Conservation (phyloP, 1,140 invertebrate genomes). For the Halesus radiatus region DNA sequence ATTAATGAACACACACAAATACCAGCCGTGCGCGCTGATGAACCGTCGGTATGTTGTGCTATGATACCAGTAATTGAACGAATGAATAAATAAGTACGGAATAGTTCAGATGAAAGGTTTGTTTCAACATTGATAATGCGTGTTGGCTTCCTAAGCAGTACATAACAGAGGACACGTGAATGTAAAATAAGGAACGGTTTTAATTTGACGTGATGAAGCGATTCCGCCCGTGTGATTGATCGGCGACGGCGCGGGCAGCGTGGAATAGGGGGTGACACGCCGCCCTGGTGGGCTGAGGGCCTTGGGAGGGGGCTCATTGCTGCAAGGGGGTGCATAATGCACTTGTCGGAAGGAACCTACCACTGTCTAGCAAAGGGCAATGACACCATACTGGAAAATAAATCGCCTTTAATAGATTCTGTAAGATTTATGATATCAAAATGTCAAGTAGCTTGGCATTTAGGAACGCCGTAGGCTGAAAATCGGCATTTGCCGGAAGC, state of each 20-base stretch:
- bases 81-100: too few species aligned
- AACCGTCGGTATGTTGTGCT: too few species aligned
- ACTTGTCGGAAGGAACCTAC: slow-evolving; percentile 13
- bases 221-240: slow-evolving; percentile 25
- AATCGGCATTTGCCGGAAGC: neutral
- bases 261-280: neutral
- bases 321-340: slow-evolving; percentile 32
- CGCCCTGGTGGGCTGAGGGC: neutral
- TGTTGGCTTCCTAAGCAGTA: too few species aligned
- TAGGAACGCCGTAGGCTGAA: neutral
- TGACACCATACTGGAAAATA: neutral
- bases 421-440: neutral
- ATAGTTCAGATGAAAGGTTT: too few species aligned
- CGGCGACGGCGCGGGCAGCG: slow-evolving; percentile 9
- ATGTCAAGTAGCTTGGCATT: neutral
- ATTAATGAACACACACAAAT: too few species aligned
- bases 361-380: neutral
- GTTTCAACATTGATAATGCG: too few species aligned
- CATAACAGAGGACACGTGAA: neutral
- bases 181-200: slow-evolving; percentile 22
- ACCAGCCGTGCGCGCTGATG: too few species aligned
- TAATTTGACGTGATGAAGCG: slow-evolving; percentile 33
- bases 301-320: neutral
- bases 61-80: too few species aligned
- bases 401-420: neutral